These are phyloP conservation scores for Myotis vivesi DNA, from an alignment of 2,797 vertebrate species.

Conservation along the genomic window DNA sequence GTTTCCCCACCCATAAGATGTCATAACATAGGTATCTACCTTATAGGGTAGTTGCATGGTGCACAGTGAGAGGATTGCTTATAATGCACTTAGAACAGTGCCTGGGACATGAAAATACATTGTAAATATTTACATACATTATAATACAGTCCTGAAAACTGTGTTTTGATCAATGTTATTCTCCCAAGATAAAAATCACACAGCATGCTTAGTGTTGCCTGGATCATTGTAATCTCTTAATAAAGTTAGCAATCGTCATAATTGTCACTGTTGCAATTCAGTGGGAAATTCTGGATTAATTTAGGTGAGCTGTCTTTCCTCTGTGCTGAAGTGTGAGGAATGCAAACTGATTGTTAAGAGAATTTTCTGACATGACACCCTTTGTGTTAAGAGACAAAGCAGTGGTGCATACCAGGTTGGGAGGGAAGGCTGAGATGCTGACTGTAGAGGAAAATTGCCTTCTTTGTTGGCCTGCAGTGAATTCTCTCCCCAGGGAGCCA, in stretches of 20 bases:
- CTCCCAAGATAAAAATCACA: background rate
- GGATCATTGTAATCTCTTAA: background rate
- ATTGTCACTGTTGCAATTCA: background rate
- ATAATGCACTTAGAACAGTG: background rate
- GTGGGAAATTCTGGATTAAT: background rate
- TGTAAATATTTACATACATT: background rate
- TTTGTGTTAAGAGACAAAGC: conserved; percentile 8
- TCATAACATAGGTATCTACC: background rate
- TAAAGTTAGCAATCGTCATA: background rate
- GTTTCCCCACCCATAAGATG: background rate
- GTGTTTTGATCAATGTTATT: background rate
- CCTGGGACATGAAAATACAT: background rate
- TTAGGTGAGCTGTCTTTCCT: background rate
- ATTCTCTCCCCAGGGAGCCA: background rate
- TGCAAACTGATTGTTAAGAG: background rate
- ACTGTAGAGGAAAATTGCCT: background rate
- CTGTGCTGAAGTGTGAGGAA: background rate
- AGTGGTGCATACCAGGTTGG: background rate
- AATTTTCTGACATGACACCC: background rate
- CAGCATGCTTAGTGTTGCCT: background rate
- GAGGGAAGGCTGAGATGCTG: background rate
- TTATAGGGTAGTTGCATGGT: background rate
- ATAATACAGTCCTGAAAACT: background rate
- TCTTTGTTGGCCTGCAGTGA: background rate
- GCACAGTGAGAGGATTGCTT: background rate